Conservation (phyloP, 2,113 vertebrate species). For the Ceyx margarethae region DNA sequence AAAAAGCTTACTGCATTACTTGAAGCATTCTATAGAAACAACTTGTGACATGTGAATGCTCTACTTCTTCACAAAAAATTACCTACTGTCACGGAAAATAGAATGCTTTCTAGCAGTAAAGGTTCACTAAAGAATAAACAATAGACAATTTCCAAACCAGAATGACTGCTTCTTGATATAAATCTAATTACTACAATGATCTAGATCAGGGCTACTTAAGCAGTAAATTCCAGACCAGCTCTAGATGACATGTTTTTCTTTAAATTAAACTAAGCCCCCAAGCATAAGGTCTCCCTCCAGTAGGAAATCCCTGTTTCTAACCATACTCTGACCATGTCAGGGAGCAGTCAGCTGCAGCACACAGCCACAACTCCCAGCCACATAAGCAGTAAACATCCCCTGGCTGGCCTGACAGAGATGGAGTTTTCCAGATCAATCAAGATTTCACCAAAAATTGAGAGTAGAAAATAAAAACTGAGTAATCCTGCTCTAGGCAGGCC, state of each 20-base stretch:
- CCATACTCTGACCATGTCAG: not conserved
- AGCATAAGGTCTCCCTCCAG: fast-evolving
- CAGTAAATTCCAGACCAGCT: not conserved
- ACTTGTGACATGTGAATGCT: not conserved
- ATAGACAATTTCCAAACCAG: not conserved
- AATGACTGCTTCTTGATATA: not conserved
- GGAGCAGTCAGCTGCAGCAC: not conserved
- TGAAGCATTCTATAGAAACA: not conserved
- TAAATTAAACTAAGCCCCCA: not conserved
- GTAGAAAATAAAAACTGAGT: not conserved
- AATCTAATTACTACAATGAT: not conserved
- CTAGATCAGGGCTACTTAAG: not conserved
- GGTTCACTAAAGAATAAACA: not conserved
- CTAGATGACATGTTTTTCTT: fast-evolving
- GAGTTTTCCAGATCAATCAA: not conserved
- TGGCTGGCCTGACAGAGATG: not conserved
- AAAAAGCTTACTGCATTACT: not conserved
- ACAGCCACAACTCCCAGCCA: too few species aligned
- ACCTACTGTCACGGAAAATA: not conserved
- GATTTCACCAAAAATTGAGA: not conserved
- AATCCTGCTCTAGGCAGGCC: not conserved
- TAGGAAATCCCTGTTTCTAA: not conserved
- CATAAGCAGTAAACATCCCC: not conserved
- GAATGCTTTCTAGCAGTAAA: not conserved
- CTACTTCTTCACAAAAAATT: not conserved